These are phyloP conservation scores for Rana temporaria DNA, from an alignment of 2,113 vertebrate genomes.

Conservation along the genomic window DNA sequence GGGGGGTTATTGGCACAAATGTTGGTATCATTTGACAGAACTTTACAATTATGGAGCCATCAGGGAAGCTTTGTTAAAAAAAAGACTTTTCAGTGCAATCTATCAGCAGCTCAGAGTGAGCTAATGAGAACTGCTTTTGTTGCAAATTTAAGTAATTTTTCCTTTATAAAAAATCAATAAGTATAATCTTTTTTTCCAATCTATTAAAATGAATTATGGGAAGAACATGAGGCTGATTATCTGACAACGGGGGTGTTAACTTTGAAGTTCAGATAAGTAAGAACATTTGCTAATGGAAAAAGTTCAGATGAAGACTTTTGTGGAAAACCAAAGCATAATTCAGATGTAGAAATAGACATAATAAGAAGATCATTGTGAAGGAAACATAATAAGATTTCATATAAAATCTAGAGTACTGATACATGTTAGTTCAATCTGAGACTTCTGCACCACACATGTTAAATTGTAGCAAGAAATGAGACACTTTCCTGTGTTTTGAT, in stretches of 20 bases:
- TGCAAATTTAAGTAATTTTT: constrained; percentile 47
- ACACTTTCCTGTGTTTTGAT: not conserved
- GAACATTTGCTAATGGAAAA: constrained; percentile 56
- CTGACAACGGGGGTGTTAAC: constrained; percentile 54
- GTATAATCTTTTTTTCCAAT: constrained; percentile 51
- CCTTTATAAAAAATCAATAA: constrained; percentile 54
- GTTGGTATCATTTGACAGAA: constrained; percentile 16
- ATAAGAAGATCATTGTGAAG: constrained; percentile 9
- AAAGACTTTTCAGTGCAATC: constrained; percentile 39
- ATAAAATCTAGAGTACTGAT: not conserved
- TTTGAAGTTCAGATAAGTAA: constrained; percentile 46
- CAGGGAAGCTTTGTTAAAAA: constrained; percentile 18
- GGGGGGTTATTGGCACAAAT: constrained; percentile 26
- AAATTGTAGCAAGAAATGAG: not conserved
- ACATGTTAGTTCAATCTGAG: too few species aligned
- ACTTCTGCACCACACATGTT: not conserved
- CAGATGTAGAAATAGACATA: constrained; percentile 19
- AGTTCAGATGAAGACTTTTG: constrained; percentile 44
- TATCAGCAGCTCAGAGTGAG: constrained; percentile 29
- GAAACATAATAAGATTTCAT: not conserved
- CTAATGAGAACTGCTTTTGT: constrained; percentile 46
- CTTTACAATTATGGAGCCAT: constrained; percentile 46
- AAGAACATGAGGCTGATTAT: constrained; percentile 52
- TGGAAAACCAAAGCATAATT: constrained; percentile 35
- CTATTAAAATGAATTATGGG: constrained; percentile 54